These are phyloP conservation scores for pig (Sus scrofa) DNA, from an alignment of 2,113 vertebrate species.

Conservation along the genomic window T2T-Sscrofa CM000830.6:46809501-46810000, in stretches of 20 bases:
- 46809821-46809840: too few relatives aligned
- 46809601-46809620: constrained; percentile 22
- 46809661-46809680: constrained; percentile 30
- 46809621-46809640: neutral
- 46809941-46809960: too few relatives aligned
- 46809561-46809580: neutral
- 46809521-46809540: constrained; percentile 52
- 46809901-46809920: too few relatives aligned
- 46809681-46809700: constrained; percentile 21
- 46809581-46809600: neutral
- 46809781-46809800: too few relatives aligned
- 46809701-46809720: neutral
- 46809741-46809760: neutral
- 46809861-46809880: too few relatives aligned
- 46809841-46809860: too few relatives aligned
- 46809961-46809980: too few relatives aligned
- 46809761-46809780: neutral
- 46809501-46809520: neutral
- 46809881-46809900: too few relatives aligned
- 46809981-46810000: too few relatives aligned
- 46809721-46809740: neutral
- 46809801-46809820: too few relatives aligned
- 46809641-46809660: neutral
- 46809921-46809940: too few relatives aligned
- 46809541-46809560: neutral